Base-by-base conservation (phyloP, 2,797 vertebrate species). In the Tragelaphus eurycerus region DNA sequence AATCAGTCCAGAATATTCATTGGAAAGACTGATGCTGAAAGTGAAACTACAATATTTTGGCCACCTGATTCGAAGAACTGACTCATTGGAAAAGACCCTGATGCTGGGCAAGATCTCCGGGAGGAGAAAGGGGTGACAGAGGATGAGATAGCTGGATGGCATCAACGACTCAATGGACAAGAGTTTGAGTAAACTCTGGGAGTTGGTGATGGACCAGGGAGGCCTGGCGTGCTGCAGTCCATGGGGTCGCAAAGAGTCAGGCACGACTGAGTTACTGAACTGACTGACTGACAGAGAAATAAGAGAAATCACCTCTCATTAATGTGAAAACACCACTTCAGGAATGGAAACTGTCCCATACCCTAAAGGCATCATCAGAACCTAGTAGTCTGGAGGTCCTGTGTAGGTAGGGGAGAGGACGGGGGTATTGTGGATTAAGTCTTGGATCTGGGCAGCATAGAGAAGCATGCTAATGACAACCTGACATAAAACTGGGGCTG, bases 101-200 rank as follows among this genome's bases (percentile, higher is more conserved):
- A 71, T 71, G 34, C 67, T 71, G 34, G 34, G 67, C 38, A 38
- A 23, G 17, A 71, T 38, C 48, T 48, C 11, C 1, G 0, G 1
- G 19, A 71, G 1, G 64, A 23, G 19, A 71, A 71, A 10, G 19
- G 19, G 19, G 6, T 0, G 0, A 38, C 11, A 71, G 67, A 71
- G 19, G 19, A 71, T 71, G 67, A 71, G 34, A 71, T 38, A 4
- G 67, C 5, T 38, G 19, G 19, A 71, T 71, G 67, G 19, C 67
- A 71, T 71, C 34, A 71, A n/a, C 0, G 0, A 34, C 67, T 38
- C n/a, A 23, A 12, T 71, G 67, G 19, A 12, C 34, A 23, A 12
- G 34, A 23, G 34, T 71, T 2, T 71, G 67, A 23, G 19, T 71
- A 38, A 38, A 38, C 19, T 71, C 34, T 6, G 34, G 34, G 67